Evolutionary conservation across 2,797 vertebrate genomes (phyloP).

Genomic region (Chromis chromis): DNA sequence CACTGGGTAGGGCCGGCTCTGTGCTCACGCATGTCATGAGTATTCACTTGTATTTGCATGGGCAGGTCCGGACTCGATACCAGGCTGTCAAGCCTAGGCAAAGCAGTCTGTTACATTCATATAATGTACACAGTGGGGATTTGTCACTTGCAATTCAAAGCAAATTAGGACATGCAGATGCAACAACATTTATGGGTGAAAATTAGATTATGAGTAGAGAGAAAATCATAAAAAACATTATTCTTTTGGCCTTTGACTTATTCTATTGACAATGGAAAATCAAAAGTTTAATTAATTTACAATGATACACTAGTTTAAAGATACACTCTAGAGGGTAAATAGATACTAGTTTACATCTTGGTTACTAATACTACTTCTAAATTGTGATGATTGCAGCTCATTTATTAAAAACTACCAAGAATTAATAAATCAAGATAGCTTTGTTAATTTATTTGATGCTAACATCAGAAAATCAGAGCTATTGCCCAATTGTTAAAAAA

Average conservation of each 20-base stretch:
- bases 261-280: background rate
- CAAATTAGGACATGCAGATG: background rate
- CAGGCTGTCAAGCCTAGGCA: background rate
- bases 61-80: background rate
- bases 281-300: no score
- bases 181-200: background rate
- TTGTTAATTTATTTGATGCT: no score
- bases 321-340: no score
- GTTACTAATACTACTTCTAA: background rate
- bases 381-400: background rate
- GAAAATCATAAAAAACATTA: rapidly evolving
- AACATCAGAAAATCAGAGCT: background rate
- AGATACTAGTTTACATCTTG: background rate
- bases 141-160: background rate
- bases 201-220: background rate
- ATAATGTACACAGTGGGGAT: background rate
- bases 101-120: background rate
- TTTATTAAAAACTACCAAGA: background rate
- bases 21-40: constrained; percentile 3
- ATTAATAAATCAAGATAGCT: no score
- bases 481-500: background rate
- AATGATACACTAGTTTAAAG: no score
- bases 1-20: no score
- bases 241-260: background rate
- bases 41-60: background rate